Evolutionary conservation across 2,888 invertebrate species (phyloP).

Genomic region (Allacma fusca): DNA sequence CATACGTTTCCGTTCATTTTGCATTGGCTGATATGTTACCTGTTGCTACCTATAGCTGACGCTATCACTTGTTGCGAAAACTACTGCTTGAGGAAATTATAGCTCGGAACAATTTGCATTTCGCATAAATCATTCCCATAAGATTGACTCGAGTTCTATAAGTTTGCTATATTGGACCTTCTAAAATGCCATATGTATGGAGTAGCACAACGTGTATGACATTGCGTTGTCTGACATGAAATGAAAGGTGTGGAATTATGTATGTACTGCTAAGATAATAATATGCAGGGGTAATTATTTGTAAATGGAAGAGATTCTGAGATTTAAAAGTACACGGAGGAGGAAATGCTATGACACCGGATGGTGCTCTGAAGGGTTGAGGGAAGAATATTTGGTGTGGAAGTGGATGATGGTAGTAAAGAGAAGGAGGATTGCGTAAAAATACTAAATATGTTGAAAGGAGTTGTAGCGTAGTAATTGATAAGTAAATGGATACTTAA

Average conservation of each 20-base stretch:
- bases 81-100: background rate
- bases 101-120: background rate
- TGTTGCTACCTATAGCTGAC: too few relatives aligned
- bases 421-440: background rate
- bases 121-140: background rate
- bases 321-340: too few relatives aligned
- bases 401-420: background rate
- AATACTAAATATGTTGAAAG: background rate
- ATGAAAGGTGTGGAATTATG: too few relatives aligned
- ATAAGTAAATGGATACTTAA: slow-evolving; percentile 10
- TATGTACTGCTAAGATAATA: too few relatives aligned
- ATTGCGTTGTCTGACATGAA: too few relatives aligned
- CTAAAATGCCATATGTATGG: too few relatives aligned
- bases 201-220: too few relatives aligned
- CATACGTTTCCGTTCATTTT: slow-evolving; percentile 28
- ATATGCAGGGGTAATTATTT: too few relatives aligned
- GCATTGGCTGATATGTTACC: background rate
- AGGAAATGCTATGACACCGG: too few relatives aligned
- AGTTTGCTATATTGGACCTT: background rate
- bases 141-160: background rate
- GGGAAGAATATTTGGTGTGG: background rate
- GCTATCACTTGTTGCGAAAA: background rate
- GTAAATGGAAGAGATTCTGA: too few relatives aligned
- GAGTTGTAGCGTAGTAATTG: slow-evolving; percentile 20
- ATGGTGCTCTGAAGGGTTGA: too few relatives aligned